Evolutionary conservation across 2,797 vertebrate species (phyloP).

Genomic region (Poeciliopsis infans): DNA sequence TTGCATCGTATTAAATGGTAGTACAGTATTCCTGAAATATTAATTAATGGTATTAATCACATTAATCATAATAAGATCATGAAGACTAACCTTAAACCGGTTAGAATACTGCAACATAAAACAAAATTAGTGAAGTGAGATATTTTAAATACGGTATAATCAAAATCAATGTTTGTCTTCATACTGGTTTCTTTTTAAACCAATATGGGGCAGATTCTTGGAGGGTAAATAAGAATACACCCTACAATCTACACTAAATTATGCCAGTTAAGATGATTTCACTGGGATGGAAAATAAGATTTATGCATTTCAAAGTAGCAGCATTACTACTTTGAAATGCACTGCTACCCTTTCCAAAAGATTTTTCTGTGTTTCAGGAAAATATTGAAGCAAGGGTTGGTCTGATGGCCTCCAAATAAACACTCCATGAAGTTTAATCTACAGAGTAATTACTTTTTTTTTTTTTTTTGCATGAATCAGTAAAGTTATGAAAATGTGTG

Average conservation of each 20-base stretch:
- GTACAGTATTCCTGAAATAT: background rate
- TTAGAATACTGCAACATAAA: background rate
- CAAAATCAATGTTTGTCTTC: background rate
- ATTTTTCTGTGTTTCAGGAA: background rate
- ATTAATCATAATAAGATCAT: background rate
- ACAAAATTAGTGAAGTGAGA: no score
- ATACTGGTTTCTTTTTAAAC: background rate
- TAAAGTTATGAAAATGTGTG: background rate
- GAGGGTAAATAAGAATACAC: background rate
- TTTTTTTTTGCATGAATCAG: background rate
- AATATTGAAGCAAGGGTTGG: background rate
- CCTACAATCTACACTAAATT: background rate
- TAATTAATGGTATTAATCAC: background rate
- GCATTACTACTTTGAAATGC: background rate
- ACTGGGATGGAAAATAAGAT: background rate
- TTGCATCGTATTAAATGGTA: background rate
- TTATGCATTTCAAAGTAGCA: background rate
- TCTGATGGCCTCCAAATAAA: background rate
- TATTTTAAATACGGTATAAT: background rate
- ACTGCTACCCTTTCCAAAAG: background rate
- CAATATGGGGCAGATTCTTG: background rate
- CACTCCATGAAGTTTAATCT: background rate
- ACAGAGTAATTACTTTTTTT: background rate
- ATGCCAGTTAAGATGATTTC: background rate
- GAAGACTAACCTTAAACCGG: background rate